These are phyloP conservation scores for Peromyscus leucopus DNA, from an alignment of 2,113 vertebrate species.

Conservation along the genomic window DNA sequence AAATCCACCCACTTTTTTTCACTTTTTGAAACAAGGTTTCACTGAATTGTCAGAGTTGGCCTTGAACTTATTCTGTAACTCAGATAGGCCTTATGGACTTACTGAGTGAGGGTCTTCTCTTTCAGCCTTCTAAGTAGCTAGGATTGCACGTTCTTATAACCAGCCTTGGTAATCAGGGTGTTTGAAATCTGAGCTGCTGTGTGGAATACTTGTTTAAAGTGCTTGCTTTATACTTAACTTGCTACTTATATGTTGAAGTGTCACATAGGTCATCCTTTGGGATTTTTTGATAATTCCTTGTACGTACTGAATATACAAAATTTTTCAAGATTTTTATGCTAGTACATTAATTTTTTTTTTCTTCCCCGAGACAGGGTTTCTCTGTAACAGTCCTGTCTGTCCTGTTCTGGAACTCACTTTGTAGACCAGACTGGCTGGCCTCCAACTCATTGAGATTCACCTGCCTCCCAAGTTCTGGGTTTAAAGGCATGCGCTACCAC, in stretches of 20 bases:
- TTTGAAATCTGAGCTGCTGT: neutral
- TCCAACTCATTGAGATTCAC: too few species aligned
- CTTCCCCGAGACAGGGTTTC: too few species aligned
- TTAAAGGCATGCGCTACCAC: too few species aligned
- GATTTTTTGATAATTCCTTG: constrained; percentile 52
- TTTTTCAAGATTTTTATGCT: neutral
- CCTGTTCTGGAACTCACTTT: too few species aligned
- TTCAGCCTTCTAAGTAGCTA: neutral
- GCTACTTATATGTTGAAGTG: neutral
- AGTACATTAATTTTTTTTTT: neutral
- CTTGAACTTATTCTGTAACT: neutral
- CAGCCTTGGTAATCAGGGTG: neutral
- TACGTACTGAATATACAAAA: neutral
- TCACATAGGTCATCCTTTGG: neutral
- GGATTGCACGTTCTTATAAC: neutral
- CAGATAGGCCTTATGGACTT: neutral
- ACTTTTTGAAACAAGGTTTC: neutral
- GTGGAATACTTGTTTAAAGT: constrained; percentile 13
- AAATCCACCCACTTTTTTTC: too few species aligned
- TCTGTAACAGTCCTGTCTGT: too few species aligned
- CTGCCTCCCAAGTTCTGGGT: too few species aligned
- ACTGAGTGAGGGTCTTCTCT: neutral
- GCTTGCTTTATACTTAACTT: neutral
- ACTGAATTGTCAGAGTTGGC: neutral
- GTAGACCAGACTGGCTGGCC: too few species aligned